These are phyloP conservation scores for Tetragnatha montana DNA, from an alignment of 2,888 invertebrate species.

Conservation along the genomic window DNA sequence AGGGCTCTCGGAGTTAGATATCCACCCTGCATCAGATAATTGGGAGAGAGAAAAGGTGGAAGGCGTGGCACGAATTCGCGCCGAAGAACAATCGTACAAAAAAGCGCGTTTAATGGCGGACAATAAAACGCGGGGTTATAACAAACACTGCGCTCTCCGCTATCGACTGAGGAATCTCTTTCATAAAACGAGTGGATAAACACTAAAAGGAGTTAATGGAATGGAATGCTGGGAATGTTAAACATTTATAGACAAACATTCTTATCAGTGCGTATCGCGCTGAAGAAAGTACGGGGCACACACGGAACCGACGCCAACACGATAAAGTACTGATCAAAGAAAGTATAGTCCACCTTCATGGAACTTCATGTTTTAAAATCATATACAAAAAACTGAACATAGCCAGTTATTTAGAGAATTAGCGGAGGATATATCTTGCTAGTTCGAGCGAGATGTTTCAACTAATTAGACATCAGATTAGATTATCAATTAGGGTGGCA, in stretches of 20 bases:
- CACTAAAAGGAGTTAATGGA: conserved; percentile 20
- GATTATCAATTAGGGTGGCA: too few species aligned
- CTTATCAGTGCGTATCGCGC: conserved; percentile 32
- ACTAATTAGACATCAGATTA: too few species aligned
- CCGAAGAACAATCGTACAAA: conserved; percentile 26
- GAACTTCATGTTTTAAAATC: too few species aligned
- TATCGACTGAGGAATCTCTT: not conserved
- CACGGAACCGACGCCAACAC: conserved; percentile 1
- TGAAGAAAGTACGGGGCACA: conserved; percentile 13
- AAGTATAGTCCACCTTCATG: too few species aligned
- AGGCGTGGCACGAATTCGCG: conserved; percentile 39
- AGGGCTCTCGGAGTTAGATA: conserved; percentile 4
- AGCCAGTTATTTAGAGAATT: too few species aligned
- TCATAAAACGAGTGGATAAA: conserved; percentile 18
- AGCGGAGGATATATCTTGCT: too few species aligned
- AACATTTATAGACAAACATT: conserved; percentile 11
- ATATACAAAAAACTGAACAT: too few species aligned
- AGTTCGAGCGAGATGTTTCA: too few species aligned
- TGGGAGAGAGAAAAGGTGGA: conserved; percentile 9
- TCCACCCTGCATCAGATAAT: conserved; percentile 12
- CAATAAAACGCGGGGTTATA: conserved; percentile 16
- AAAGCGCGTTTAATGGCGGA: conserved; percentile 12
- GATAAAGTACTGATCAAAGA: not conserved
- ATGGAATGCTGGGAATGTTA: conserved; percentile 28
- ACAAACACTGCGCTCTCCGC: not conserved